Conservation (phyloP, 2,113 vertebrate genomes). For the Rhombomys opimus region DNA sequence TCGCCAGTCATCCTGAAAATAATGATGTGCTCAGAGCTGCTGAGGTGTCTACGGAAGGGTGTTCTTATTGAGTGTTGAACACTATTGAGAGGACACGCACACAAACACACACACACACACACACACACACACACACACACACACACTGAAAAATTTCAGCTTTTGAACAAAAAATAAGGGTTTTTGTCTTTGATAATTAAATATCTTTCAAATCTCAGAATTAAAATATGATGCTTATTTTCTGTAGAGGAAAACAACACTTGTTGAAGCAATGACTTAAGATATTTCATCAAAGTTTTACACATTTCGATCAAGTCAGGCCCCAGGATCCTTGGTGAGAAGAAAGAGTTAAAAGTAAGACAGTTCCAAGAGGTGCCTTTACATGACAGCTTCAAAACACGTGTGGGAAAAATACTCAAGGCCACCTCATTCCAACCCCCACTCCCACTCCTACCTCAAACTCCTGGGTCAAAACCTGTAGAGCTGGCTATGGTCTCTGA, state of each 20-base stretch:
- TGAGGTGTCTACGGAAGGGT: slow-evolving; percentile 37
- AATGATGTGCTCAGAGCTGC: slow-evolving; percentile 70
- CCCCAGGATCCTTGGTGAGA: neutral
- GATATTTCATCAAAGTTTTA: slow-evolving; percentile 23
- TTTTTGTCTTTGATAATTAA: slow-evolving; percentile 61
- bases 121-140: slow-evolving; percentile 62
- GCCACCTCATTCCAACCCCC: neutral
- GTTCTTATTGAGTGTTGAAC: slow-evolving; percentile 51
- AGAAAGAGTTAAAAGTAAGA: slow-evolving; percentile 13
- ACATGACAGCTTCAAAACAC: neutral
- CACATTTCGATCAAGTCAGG: slow-evolving; percentile 58
- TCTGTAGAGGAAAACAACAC: slow-evolving; percentile 4
- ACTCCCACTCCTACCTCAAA: neutral
- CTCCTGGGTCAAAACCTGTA: neutral
- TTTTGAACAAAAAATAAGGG: slow-evolving; percentile 62
- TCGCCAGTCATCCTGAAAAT: slow-evolving; percentile 77
- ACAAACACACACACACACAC: slow-evolving; percentile 43
- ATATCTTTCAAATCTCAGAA: slow-evolving; percentile 59
- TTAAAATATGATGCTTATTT: slow-evolving; percentile 59
- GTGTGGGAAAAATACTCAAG: neutral
- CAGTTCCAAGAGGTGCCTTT: neutral
- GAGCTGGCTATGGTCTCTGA: neutral
- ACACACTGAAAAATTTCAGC: slow-evolving; percentile 54
- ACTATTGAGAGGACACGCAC: slow-evolving; percentile 54
- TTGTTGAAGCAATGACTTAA: slow-evolving; percentile 47